Conservation (phyloP, 2,888 invertebrate genomes). For the Zonitis immaculata region DNA sequence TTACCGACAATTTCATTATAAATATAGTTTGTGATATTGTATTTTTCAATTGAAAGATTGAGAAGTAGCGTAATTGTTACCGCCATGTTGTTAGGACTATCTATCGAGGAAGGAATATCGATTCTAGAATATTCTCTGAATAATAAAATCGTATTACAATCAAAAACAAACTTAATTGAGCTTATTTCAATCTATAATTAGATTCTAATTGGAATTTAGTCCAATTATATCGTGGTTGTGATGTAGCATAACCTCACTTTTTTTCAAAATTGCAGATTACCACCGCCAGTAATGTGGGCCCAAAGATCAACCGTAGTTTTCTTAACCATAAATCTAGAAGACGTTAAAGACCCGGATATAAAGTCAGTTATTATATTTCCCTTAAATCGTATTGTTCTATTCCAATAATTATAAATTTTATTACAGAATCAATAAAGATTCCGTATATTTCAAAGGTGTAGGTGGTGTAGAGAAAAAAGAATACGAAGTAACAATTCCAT, state of each 20-base stretch:
- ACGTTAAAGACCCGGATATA: constrained; percentile 78
- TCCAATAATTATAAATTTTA: neutral
- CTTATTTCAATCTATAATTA: neutral
- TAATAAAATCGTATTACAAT: neutral
- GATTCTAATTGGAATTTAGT: neutral
- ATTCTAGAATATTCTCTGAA: constrained; percentile 38
- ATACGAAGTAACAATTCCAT: constrained; percentile 83
- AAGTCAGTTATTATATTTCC: constrained; percentile 55
- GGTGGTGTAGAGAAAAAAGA: constrained; percentile 79
- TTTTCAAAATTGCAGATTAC: constrained; percentile 51
- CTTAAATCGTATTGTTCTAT: neutral
- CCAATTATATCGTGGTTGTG: neutral
- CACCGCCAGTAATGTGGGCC: constrained; percentile 91
- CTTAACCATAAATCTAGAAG: constrained; percentile 87
- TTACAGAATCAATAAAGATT: constrained; percentile 63
- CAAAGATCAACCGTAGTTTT: constrained; percentile 79
- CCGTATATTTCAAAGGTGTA: constrained; percentile 77
- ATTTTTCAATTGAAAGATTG: too few species aligned
- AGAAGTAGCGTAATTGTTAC: constrained; percentile 8
- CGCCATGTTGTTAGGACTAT: constrained; percentile 38
- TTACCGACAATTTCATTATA: too few species aligned
- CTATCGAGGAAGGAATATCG: constrained; percentile 24
- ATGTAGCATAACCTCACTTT: constrained; percentile 27
- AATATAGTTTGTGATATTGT: too few species aligned
- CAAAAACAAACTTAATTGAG: neutral